Percentiles rank a stretch among this genome's conserved stretches.
phyloP scores from a whole-genome alignment of 2,113 vertebrate species.

The Notarius lentiginosus region DNA sequence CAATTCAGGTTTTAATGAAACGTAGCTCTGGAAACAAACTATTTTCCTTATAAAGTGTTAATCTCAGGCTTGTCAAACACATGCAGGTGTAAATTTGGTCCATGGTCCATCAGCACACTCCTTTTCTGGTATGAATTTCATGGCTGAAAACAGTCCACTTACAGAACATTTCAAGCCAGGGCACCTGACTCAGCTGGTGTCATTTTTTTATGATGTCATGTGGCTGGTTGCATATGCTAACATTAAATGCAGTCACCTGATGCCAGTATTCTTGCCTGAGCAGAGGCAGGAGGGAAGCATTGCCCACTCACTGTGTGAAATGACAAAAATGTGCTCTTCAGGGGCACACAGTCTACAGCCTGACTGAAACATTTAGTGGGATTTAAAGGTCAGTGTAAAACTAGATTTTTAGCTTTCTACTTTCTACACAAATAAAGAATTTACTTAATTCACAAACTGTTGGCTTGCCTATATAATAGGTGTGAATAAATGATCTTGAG shows the following conservation, averaged over 20 bases:
- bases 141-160: constrained; percentile 41
- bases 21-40: background rate
- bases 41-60: constrained; percentile 37
- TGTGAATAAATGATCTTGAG: background rate
- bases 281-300: constrained; percentile 49
- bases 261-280: constrained; percentile 42
- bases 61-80: constrained; percentile 35
- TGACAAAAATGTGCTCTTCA: constrained; percentile 55
- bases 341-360: constrained; percentile 28
- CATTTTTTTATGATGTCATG: constrained; percentile 59
- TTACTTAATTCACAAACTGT: background rate
- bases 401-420: background rate
- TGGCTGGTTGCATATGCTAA: constrained; percentile 47
- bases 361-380: background rate
- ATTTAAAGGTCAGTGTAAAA: background rate
- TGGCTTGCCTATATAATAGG: background rate
- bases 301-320: constrained; percentile 28
- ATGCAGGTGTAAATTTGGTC: constrained; percentile 38
- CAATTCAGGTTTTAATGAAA: background rate
- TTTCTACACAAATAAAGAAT: background rate
- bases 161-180: constrained; percentile 30
- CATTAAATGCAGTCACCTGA: constrained; percentile 56
- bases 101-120: constrained; percentile 21
- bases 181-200: constrained; percentile 36
- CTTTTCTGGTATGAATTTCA: constrained; percentile 29